phyloP scores from a whole-genome alignment of 2,797 vertebrate genomes.

The Labeo calbasu region DNA sequence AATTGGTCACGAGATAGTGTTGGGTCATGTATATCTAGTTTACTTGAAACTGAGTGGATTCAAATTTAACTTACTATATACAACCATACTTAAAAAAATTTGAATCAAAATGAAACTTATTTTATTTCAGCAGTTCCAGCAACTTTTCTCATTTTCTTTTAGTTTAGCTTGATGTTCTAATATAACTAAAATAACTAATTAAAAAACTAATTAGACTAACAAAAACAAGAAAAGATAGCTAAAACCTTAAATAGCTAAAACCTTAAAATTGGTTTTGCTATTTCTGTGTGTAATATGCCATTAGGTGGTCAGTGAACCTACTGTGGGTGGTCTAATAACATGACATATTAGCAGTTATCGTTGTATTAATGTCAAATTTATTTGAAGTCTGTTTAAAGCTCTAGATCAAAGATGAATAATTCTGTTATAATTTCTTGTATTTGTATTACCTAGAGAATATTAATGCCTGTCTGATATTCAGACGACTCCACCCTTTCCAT shows the following conservation, averaged over 20 bases:
- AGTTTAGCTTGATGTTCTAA: background rate
- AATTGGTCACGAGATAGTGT: no score
- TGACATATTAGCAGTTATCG: background rate
- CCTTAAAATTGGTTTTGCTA: background rate
- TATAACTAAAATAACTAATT: background rate
- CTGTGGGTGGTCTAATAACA: background rate
- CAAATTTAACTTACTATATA: background rate
- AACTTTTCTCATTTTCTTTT: background rate
- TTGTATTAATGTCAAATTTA: background rate
- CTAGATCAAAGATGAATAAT: background rate
- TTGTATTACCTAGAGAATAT: background rate
- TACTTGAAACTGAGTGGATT: background rate
- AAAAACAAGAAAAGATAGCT: background rate
- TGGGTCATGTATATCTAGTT: background rate
- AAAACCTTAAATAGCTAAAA: background rate
- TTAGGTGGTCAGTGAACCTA: background rate
- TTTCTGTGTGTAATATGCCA: background rate
- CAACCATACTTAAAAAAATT: background rate
- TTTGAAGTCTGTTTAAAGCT: background rate
- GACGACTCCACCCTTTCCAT: background rate
- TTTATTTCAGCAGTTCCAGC: background rate
- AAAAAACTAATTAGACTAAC: background rate
- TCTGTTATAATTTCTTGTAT: background rate
- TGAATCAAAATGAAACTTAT: background rate
- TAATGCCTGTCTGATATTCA: background rate